Percentiles rank a stretch among this genome's conserved stretches.
Evolutionary conservation across 2,797 vertebrate species (phyloP).

Genomic region (Carapus acus): DNA sequence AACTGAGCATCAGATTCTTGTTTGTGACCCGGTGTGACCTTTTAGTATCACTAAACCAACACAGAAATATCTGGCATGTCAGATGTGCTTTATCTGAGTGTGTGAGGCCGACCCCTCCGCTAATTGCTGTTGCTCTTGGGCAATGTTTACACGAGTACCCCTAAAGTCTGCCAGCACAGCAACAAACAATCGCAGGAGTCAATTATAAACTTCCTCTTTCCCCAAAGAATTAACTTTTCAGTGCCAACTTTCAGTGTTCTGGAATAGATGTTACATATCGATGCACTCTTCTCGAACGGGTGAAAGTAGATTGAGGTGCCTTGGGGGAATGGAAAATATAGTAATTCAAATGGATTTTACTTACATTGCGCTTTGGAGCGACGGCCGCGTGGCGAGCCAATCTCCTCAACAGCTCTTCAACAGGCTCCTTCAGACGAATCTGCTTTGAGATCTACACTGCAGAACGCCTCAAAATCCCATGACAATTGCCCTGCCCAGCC

Average conservation of each 20-base stretch:
- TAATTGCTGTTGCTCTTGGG: background rate
- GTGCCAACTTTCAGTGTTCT: slow-evolving; percentile 8
- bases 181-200: slow-evolving; percentile 17
- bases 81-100: background rate
- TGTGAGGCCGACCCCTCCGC: slow-evolving; percentile 15
- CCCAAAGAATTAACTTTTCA: slow-evolving; percentile 32
- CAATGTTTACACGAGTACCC: slow-evolving; percentile 18
- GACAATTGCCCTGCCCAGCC: too few relatives aligned
- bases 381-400: too few relatives aligned
- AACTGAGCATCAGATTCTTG: slow-evolving; percentile 6
- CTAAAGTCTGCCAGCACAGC: slow-evolving; percentile 2
- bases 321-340: too few relatives aligned
- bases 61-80: background rate
- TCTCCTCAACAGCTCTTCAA: too few relatives aligned
- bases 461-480: too few relatives aligned
- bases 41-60: slow-evolving; percentile 9
- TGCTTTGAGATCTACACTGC: too few relatives aligned
- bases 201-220: slow-evolving; percentile 18
- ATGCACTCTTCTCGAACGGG: too few relatives aligned
- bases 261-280: too few relatives aligned
- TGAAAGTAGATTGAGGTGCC: too few relatives aligned
- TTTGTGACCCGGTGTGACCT: slow-evolving; percentile 21
- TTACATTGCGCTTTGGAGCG: too few relatives aligned
- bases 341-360: too few relatives aligned
- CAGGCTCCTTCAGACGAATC: too few relatives aligned